Evolutionary conservation across 2,797 vertebrate species (phyloP), one percentile per base, ranked within the genome.

Genomic region (Lepilemur septentrionalis): DNA sequence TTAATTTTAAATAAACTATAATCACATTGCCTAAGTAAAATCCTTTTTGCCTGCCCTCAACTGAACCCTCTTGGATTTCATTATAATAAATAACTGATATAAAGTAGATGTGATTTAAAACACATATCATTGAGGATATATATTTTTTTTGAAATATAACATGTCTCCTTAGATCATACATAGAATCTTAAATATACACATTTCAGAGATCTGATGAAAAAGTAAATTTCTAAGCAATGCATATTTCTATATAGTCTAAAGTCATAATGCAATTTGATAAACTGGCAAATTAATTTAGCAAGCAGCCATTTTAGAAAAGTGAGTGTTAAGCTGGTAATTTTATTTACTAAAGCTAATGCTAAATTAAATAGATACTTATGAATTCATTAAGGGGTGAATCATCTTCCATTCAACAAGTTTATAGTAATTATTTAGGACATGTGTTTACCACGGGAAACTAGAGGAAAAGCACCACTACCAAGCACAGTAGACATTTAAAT

Each of bases 341-440:
- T 98, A 94, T 97, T 97, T 97, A 97, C 89, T 63, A 92, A 85
- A 92, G 89, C 80, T 98, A 94, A 97, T 95, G 89, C 80, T 98
- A 94, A 97, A 95, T 97, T 96, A 94, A 97, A 83, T 67, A 97
- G 81, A 96, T 96, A 96, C 91, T 98, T 95, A 92, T 35, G 95
- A 96, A 96, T 96, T 95, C 90, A 96, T 96, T 96, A 95, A 92
- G 57, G 67, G 61, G 76, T 91, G 93, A 97, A 90, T 96, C 91
- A 97, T 92, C 67, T 63, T 78, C 46, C 87, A 87, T 94, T 93
- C 96, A 83, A 69, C 78, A 95, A 94, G 67, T 94, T 93, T 75
- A 88, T 55, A 90, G 57, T 46, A 55, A 95, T 46, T 90, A 90
- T 87, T 94, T 96, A 94, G 96, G 93, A 94, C 70, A 63, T 46